Percentiles rank a stretch among this genome's conserved stretches.
phyloP scores from a whole-genome alignment of 2,888 invertebrate genomes.

The Muschampia plurimacula region DNA sequence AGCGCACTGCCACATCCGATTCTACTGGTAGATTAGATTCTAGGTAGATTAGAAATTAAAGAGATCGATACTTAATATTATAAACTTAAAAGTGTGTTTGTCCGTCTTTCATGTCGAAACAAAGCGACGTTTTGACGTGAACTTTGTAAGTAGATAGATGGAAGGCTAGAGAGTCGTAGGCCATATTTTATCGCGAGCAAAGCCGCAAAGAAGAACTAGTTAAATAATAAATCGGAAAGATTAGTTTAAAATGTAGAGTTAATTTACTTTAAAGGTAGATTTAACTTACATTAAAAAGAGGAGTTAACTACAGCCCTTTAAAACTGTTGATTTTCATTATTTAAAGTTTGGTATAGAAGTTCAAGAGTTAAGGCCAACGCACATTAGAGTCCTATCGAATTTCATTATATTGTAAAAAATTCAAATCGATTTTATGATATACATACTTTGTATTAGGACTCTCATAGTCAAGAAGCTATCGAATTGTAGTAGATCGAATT shows the following conservation, averaged over 20 bases:
- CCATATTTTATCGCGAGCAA: background rate
- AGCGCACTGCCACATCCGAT: slow-evolving; percentile 45
- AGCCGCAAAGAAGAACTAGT: background rate
- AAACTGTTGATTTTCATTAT: no score
- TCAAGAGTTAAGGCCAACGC: background rate
- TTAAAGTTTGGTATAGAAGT: no score
- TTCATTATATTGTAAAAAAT: background rate
- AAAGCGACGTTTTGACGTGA: no score
- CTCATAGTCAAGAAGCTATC: no score
- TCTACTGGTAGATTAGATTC: background rate
- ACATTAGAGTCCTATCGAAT: background rate
- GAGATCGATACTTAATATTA: background rate
- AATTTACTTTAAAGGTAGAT: background rate
- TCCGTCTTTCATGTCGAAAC: background rate
- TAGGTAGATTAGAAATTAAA: background rate
- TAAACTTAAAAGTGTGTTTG: background rate
- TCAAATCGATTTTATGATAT: background rate
- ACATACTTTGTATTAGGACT: no score
- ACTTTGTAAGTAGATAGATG: no score
- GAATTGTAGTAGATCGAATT: no score
- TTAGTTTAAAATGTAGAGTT: background rate
- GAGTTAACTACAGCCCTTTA: no score
- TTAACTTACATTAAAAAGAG: no score
- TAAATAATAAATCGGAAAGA: background rate
- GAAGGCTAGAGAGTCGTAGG: no score